Percentiles rank a stretch among this genome's conserved stretches.
Conservation (phyloP, 1,140 invertebrate genomes). For the Eriosoma lanigerum region DNA sequence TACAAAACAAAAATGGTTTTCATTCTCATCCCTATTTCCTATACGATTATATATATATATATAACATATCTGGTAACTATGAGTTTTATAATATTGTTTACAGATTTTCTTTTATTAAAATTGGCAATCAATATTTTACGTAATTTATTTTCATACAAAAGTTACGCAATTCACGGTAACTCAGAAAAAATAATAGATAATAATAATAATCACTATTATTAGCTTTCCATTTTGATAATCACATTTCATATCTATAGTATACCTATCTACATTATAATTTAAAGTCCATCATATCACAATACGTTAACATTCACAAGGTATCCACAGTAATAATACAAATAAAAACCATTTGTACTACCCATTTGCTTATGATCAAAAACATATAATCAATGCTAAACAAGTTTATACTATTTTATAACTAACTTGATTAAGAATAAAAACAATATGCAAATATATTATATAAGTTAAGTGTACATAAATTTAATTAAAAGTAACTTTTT, state of each 20-base stretch:
- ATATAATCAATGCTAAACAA: no score
- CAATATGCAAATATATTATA: no score
- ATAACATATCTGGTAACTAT: constrained; percentile 17
- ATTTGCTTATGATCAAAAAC: no score
- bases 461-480: no score
- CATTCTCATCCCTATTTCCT: not conserved
- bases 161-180: not conserved
- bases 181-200: not conserved
- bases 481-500: no score
- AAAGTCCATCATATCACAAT: not conserved
- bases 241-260: not conserved
- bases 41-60: not conserved
- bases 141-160: not conserved
- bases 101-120: not conserved
- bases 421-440: no score
- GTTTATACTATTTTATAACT: no score
- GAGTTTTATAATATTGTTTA: constrained; percentile 1
- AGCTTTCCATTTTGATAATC: not conserved
- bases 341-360: not conserved
- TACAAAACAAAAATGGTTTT: not conserved
- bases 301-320: not conserved
- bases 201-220: not conserved
- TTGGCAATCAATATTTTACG: no score
- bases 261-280: not conserved
- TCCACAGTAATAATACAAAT: not conserved